Evolutionary conservation across 2,113 vertebrate genomes (phyloP).

Genomic region (Gulo gulo): DNA sequence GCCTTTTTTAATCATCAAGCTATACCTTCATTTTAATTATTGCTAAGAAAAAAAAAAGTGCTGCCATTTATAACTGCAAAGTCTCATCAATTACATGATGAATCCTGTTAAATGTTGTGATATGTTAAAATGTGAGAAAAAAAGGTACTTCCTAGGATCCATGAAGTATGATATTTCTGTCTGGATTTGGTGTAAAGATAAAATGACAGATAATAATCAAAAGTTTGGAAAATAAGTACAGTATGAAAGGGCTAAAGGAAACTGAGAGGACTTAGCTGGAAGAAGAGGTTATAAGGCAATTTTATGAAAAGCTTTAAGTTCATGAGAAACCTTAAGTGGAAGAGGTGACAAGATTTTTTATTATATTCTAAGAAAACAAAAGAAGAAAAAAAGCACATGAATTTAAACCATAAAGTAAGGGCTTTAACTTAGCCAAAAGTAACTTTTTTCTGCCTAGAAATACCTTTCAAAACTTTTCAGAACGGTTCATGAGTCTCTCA

Average conservation of each 20-base stretch:
- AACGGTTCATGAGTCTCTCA: neutral
- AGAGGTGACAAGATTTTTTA: neutral
- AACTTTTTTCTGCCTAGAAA: neutral
- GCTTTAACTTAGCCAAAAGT: neutral
- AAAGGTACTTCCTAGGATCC: neutral
- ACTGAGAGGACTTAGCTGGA: neutral
- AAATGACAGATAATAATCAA: slow-evolving; percentile 34
- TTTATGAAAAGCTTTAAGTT: slow-evolving; percentile 35
- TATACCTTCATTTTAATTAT: slow-evolving; percentile 28
- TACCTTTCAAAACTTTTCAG: neutral
- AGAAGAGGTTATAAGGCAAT: neutral
- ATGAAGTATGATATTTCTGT: neutral
- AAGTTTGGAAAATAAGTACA: slow-evolving; percentile 25
- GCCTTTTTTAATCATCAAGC: slow-evolving; percentile 11
- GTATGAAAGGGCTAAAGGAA: neutral
- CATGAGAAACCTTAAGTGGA: neutral
- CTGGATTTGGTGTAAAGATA: neutral
- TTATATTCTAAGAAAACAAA: slow-evolving; percentile 19
- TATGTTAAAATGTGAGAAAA: slow-evolving; percentile 8
- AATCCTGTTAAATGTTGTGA: slow-evolving; percentile 8
- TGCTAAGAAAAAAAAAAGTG: neutral
- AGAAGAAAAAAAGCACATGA: neutral
- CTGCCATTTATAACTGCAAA: slow-evolving; percentile 1
- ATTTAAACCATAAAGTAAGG: neutral
- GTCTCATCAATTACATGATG: neutral